A percentile compares a stretch with the other conserved stretches of the same genome.
Conservation (phyloP, 1,140 invertebrate genomes). For the Mactra quadrangularis region DNA sequence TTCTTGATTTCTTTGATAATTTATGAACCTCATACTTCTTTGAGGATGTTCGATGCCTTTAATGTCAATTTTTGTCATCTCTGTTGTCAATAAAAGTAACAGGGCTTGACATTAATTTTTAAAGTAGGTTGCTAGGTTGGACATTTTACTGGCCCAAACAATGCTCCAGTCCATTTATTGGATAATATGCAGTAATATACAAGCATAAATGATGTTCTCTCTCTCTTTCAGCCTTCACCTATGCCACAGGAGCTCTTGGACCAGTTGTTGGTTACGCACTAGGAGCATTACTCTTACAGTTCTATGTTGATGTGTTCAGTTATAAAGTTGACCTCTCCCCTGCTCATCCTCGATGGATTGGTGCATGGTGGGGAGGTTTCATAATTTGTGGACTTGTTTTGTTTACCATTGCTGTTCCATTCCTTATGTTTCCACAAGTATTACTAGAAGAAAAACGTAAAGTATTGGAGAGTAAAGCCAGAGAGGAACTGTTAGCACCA, state of each 20-base stretch:
- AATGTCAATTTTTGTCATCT: no score
- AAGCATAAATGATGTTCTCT: no score
- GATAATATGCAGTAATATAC: no score
- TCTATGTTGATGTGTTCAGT: conserved; percentile 85
- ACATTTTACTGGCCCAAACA: no score
- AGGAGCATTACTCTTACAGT: conserved; percentile 85
- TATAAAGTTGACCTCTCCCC: conserved; percentile 75
- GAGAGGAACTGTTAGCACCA: conserved; percentile 70
- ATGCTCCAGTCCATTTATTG: no score
- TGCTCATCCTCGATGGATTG: conserved; percentile 84
- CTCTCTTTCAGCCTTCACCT: conserved; percentile 84
- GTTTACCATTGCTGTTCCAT: conserved; percentile 83
- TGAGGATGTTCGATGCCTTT: no score
- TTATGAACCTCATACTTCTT: no score
- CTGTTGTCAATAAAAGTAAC: no score
- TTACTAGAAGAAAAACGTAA: conserved; percentile 77
- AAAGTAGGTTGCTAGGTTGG: no score
- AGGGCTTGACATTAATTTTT: no score
- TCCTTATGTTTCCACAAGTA: conserved; percentile 88
- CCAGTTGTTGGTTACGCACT: conserved; percentile 86
- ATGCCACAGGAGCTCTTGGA: conserved; percentile 86
- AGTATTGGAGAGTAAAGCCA: conserved; percentile 74
- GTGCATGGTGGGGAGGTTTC: conserved; percentile 86
- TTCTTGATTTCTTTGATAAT: no score
- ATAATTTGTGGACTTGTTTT: conserved; percentile 82